Percentiles rank a stretch among this genome's conserved stretches.
phyloP scores from a whole-genome alignment of 2,113 vertebrate genomes.

The Halcyon malimbica region DNA sequence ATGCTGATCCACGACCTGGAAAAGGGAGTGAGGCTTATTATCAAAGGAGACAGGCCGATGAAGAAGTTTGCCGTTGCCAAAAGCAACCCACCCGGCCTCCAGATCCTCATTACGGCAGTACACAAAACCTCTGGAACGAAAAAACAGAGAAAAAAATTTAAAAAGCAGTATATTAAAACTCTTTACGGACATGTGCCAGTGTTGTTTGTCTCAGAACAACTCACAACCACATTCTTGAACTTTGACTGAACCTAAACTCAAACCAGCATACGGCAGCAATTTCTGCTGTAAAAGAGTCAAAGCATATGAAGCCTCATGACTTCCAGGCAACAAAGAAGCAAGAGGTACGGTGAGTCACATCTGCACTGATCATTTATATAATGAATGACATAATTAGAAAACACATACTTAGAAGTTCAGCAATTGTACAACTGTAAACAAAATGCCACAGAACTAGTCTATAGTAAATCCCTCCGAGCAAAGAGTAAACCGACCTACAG shows the following conservation, averaged over 20 bases:
- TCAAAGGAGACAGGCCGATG: constrained; percentile 95
- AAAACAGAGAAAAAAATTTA: neutral
- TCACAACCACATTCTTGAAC: neutral
- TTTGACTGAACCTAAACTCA: neutral
- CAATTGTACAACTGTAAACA: neutral
- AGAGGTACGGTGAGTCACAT: neutral
- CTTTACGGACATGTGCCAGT: neutral
- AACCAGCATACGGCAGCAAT: neutral
- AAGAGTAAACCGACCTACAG: neutral
- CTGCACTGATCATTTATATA: neutral
- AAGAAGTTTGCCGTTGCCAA: constrained; percentile 85
- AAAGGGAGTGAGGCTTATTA: constrained; percentile 95
- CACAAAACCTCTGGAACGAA: constrained; percentile 88
- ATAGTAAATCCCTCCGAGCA: neutral
- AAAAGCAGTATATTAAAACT: neutral
- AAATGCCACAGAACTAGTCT: neutral
- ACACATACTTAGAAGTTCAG: neutral
- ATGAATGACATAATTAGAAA: constrained; percentile 22
- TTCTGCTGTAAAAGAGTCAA: neutral
- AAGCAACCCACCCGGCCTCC: constrained; percentile 94
- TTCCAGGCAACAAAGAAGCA: neutral
- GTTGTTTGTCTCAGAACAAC: neutral
- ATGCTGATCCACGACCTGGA: constrained; percentile 94
- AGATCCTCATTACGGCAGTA: constrained; percentile 96
- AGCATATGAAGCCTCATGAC: neutral